Evolutionary conservation across 2,888 invertebrate species (phyloP), one percentile per base, ranked within the genome.

Genomic region (Acanthosepion esculentum): DNA sequence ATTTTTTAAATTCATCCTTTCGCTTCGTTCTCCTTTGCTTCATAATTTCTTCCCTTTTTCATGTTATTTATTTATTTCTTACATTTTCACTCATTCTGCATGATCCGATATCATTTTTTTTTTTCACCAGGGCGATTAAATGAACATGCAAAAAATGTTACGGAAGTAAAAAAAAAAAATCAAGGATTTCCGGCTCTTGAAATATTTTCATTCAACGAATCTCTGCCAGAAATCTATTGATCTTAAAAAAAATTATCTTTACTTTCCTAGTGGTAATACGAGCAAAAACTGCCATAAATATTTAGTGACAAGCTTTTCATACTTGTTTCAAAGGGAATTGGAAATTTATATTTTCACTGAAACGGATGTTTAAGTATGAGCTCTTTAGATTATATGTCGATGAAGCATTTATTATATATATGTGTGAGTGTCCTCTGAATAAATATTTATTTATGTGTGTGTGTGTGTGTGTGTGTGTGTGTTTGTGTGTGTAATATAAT

Each of bases 131-230:
- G 33, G 12, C n/a, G n/a, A 33, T n/a, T 78, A 33, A 78, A 33
- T n/a, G n/a, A 78, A 33, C 59, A 59, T 59, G 6, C 23, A 20
- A 23, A 26, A 23, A 59, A 7, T 23, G 59, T 59, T 23, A 59
- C 59, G 59, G 78, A n/a, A 78, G n/a, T 78, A n/a, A 78, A 78
- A 78, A 78, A n/a, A n/a, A 78, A 78, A 78, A 78, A 78, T 78
- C n/a, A 78, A 78, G 15, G n/a, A 78, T 33, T 78, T 78, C 78
- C 78, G 78, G 15, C n/a, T 78, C 12, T 23, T n/a, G 78, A n/a
- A n/a, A n/a, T n/a, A 78, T 78, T 33, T 33, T 78, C 12, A 78
- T 78, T 78, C 78, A 78, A n/a, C n/a, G 33, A 33, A 23, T 33
- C n/a, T 12, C n/a, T 78, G 33, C 33, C 78, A 78, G n/a, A 78